Percentiles rank a stretch among this genome's conserved stretches.
Evolutionary conservation across 2,888 invertebrate genomes (phyloP).

Genomic region (Drosophila phalerata): DNA sequence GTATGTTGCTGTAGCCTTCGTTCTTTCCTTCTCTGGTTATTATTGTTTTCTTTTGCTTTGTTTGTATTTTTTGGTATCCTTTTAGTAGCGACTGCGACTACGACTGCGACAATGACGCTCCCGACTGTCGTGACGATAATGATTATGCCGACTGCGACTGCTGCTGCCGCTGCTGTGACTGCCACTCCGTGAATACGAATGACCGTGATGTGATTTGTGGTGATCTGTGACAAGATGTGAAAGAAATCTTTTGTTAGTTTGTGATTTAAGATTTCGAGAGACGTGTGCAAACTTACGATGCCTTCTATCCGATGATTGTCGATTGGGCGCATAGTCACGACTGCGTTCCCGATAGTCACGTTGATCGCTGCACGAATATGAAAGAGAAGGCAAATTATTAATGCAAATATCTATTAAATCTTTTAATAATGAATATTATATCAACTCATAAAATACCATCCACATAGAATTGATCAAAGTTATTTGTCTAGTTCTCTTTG

Average conservation of each 20-base stretch:
- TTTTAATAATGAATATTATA: background rate
- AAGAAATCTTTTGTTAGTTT: background rate
- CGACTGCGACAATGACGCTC: conserved; percentile 83
- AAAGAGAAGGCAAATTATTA: conserved; percentile 9
- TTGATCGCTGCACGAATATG: conserved; percentile 60
- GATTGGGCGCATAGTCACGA: conserved; percentile 77
- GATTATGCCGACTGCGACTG: conserved; percentile 75
- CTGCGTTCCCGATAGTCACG: conserved; percentile 82
- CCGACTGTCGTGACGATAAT: conserved; percentile 80
- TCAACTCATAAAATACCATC: too few relatives aligned
- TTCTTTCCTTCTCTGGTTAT: conserved; percentile 36
- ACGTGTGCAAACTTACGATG: conserved; percentile 72
- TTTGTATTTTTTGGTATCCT: conserved; percentile 25
- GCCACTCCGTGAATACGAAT: conserved; percentile 77
- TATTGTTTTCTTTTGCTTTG: conserved; percentile 8
- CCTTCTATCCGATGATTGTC: conserved; percentile 75
- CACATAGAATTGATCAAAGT: too few relatives aligned
- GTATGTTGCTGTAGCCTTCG: conserved; percentile 9
- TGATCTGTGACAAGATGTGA: conserved; percentile 61
- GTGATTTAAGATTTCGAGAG: background rate
- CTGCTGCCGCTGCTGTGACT: conserved; percentile 72
- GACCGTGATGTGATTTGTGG: conserved; percentile 81
- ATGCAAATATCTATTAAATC: background rate
- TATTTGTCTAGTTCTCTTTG: too few relatives aligned
- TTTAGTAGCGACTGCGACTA: conserved; percentile 84